Evolutionary conservation across 2,113 vertebrate genomes (phyloP).

Genomic region (Suricata suricatta): DNA sequence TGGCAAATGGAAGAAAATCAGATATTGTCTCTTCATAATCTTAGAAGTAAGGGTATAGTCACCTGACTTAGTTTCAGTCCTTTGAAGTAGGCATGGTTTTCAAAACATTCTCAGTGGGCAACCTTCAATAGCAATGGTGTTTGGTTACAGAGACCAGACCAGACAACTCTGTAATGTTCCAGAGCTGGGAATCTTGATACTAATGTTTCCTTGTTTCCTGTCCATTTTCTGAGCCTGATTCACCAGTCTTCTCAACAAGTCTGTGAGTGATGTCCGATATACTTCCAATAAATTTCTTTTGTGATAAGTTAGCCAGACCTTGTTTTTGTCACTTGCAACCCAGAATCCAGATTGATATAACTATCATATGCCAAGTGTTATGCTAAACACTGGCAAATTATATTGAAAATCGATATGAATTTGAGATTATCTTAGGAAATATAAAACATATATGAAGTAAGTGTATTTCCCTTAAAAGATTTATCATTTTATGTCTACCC

Average conservation of each 20-base stretch:
- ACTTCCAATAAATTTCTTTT: background rate
- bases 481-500: background rate
- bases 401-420: background rate
- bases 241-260: background rate
- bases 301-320: background rate
- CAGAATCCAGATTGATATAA: background rate
- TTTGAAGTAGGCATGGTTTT: background rate
- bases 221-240: background rate
- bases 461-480: background rate
- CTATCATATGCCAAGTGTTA: background rate
- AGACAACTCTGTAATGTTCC: background rate
- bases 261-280: background rate
- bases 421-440: background rate
- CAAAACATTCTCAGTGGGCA: background rate
- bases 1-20: background rate
- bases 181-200: background rate
- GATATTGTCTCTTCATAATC: background rate
- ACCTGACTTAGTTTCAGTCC: background rate
- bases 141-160: background rate
- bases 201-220: background rate
- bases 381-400: constrained; percentile 5
- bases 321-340: background rate
- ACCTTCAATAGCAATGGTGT: background rate
- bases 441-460: constrained; percentile 3
- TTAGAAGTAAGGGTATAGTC: background rate